A percentile compares a stretch with the other conserved stretches of the same genome.
Evolutionary conservation across 92 coral and sea anemone species (phyloP).

Genomic region (Scolanthus callimorphus): DNA sequence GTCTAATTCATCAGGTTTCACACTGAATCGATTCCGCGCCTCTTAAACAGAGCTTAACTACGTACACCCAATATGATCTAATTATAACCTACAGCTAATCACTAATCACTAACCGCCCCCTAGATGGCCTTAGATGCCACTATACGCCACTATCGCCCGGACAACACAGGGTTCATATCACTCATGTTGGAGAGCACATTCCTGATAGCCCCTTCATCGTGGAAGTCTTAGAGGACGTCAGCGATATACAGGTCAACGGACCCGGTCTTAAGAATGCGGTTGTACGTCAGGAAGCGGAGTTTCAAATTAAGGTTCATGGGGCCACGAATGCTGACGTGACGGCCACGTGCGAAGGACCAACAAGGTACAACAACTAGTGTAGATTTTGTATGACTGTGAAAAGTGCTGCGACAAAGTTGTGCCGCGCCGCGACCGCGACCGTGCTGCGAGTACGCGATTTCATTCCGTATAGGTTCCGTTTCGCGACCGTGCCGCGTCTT

Average conservation of each 20-base stretch:
- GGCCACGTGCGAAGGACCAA: conserved; percentile 80
- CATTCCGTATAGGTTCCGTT: no score
- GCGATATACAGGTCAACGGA: conserved; percentile 60
- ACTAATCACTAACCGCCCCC: no score
- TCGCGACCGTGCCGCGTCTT: no score
- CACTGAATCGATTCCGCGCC: no score
- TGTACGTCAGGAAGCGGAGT: conserved; percentile 76
- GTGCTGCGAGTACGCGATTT: no score
- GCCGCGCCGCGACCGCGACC: no score
- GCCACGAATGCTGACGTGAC: conserved; percentile 64
- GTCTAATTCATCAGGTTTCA: no score
- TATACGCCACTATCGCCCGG: conserved; percentile 75
- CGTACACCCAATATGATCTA: no score
- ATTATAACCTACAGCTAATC: no score
- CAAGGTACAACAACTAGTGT: conserved; percentile 27
- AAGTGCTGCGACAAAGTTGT: no score
- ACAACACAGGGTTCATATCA: conserved; percentile 58
- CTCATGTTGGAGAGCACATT: conserved; percentile 78
- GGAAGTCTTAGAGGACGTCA: conserved; percentile 62
- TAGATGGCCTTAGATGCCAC: conserved; percentile 57
- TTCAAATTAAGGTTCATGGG: conserved; percentile 63
- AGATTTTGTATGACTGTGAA: no score
- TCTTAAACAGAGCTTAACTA: no score
- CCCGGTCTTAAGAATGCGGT: conserved; percentile 74
- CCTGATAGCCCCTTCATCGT: conserved; percentile 79